Conservation (phyloP, 1,140 invertebrate genomes). For the Leptonema lineaticorne region DNA sequence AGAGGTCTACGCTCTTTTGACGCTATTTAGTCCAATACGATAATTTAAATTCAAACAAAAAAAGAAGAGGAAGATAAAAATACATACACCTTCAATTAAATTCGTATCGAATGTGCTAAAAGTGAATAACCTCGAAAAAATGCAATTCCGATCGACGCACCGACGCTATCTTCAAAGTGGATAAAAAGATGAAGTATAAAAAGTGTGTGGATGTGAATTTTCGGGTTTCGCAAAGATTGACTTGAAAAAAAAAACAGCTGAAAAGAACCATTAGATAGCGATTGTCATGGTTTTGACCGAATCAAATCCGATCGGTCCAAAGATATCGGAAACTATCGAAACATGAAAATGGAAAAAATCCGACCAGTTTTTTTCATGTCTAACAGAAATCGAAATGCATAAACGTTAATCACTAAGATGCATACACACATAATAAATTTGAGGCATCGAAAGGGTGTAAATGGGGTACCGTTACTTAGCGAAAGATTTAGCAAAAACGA, state of each 20-base stretch:
- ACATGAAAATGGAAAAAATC: neutral
- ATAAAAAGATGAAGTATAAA: too few species aligned
- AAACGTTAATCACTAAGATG: too few species aligned
- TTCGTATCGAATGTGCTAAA: too few species aligned
- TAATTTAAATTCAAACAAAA: neutral
- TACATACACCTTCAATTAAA: too few species aligned
- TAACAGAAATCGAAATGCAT: too few species aligned
- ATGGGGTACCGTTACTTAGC: slow-evolving; percentile 8
- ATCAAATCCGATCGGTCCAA: neutral
- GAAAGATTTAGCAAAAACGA: neutral
- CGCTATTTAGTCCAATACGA: neutral
- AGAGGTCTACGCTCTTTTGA: neutral
- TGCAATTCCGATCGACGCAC: too few species aligned
- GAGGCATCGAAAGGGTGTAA: neutral
- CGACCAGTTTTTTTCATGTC: neutral
- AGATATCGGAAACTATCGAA: neutral
- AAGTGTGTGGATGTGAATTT: too few species aligned
- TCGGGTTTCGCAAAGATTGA: neutral
- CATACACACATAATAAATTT: neutral
- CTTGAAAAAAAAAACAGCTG: neutral
- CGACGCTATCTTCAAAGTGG: too few species aligned
- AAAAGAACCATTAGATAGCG: neutral
- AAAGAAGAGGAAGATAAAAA: neutral
- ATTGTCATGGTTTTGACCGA: slow-evolving; percentile 8
- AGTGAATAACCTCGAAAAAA: too few species aligned